A percentile compares a stretch with the other conserved stretches of the same genome.
These are phyloP conservation scores for Phalacrocorax aristotelis DNA, from an alignment of 2,113 vertebrate species.

Conservation along the genomic window DNA sequence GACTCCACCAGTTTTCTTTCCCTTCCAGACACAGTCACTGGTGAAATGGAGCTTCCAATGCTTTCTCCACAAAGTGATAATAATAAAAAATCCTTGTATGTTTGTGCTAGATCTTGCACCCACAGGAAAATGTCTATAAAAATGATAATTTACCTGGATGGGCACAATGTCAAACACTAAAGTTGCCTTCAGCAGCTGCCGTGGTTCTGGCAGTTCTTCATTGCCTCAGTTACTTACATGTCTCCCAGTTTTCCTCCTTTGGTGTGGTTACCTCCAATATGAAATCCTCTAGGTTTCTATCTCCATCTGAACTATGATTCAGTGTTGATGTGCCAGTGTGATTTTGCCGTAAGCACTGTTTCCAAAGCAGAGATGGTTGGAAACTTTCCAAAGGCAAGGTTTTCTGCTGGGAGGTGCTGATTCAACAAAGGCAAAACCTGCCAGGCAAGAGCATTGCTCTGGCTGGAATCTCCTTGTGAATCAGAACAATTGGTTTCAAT, in stretches of 20 bases:
- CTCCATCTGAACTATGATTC: background rate
- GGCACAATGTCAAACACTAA: background rate
- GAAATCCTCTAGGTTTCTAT: background rate
- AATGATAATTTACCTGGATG: background rate
- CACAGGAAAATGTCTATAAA: background rate
- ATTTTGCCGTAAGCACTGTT: background rate
- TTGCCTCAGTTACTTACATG: background rate
- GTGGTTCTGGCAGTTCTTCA: background rate
- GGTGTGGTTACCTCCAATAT: fast-evolving
- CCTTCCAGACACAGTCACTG: background rate
- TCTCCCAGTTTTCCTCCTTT: background rate
- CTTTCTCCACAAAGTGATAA: background rate
- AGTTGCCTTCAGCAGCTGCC: background rate
- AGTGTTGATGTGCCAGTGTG: background rate
- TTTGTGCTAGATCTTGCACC: background rate
- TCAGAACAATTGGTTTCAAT: background rate
- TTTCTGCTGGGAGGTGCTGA: background rate
- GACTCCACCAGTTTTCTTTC: background rate
- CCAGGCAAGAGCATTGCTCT: background rate
- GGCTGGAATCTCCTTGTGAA: background rate
- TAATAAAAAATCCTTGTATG: background rate
- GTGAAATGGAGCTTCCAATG: background rate
- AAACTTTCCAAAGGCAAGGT: background rate
- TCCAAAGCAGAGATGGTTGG: background rate
- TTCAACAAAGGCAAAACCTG: background rate